Conservation (phyloP, 2,888 invertebrate species). For the Mesorhabditis belari region DNA sequence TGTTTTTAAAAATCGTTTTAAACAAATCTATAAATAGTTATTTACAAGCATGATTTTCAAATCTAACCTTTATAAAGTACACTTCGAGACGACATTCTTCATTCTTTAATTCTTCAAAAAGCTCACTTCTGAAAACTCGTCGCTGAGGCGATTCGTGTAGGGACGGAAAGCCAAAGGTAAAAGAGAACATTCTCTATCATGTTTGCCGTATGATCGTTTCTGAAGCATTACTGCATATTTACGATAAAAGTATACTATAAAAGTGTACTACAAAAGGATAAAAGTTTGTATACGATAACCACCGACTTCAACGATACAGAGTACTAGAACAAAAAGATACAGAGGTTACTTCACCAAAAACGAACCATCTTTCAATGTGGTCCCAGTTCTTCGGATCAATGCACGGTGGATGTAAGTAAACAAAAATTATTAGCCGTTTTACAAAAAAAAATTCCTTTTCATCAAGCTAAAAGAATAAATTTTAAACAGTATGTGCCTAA, state of each 20-base stretch:
- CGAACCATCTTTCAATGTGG: not conserved
- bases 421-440: no score
- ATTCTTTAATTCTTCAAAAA: not conserved
- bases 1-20: not conserved
- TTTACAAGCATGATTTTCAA: not conserved
- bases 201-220: no score
- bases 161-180: not conserved
- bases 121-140: not conserved
- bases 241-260: no score
- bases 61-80: not conserved
- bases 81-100: not conserved
- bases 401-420: not conserved
- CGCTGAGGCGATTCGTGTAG: not conserved
- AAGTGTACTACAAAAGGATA: no score
- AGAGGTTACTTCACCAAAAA: not conserved
- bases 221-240: no score
- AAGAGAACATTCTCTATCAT: not conserved
- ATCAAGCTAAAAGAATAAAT: no score
- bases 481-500: not conserved
- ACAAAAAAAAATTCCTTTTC: no score
- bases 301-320: no score
- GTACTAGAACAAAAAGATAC: not conserved
- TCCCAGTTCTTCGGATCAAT: not conserved
- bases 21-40: not conserved
- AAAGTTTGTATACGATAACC: no score